Base-by-base conservation (phyloP, 2,113 vertebrate genomes). In the Oceanites oceanicus region DNA sequence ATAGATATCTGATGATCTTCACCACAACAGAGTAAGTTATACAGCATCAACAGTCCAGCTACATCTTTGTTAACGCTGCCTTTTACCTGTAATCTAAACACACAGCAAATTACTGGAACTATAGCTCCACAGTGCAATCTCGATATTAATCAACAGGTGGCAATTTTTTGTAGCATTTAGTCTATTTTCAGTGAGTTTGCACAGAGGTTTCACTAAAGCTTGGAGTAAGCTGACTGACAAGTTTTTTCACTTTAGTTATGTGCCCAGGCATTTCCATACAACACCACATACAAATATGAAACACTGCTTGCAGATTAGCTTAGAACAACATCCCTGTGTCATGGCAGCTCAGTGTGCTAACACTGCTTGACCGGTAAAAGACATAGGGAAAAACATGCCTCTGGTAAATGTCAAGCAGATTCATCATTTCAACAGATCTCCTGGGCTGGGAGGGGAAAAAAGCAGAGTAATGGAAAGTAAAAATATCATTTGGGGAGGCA, bases 241-340 rank as follows among this genome's bases (percentile, higher is more conserved):
- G 19, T n/a, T 9, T 30, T 85, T 80, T 59, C n/a, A 19, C 10
- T 27, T 23, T 8, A 49, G 27, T 25, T 52, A 23, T 23, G 15
- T 58, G 25, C 9, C 34, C 38, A 42, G 56, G 26, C 4, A 8
- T 29, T 66, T 83, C 34, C 34, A 13, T 25, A 32, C 7, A 22
- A 47, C 2, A 30, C 6, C 21, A 29, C 1, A 0, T 7, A 66
- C 2, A 36, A 32, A 49, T 7, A 36, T 2, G 11, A 49, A 76
- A 59, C 0, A 0, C 32, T 19, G 20, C 49, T 7, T 1, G 3
- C 34, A 42, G 18, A 11, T 23, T 7, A 75, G 32, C 55, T 62
- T 17, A 34, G 29, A 61, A 73, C 13, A 72, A 21, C 66, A 42
- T 32, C 36, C 34, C 26, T 8, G 36, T 34, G 21, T 7, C 29